Conservation (phyloP, 2,888 invertebrate species). For the Galerucella calmariensis region DNA sequence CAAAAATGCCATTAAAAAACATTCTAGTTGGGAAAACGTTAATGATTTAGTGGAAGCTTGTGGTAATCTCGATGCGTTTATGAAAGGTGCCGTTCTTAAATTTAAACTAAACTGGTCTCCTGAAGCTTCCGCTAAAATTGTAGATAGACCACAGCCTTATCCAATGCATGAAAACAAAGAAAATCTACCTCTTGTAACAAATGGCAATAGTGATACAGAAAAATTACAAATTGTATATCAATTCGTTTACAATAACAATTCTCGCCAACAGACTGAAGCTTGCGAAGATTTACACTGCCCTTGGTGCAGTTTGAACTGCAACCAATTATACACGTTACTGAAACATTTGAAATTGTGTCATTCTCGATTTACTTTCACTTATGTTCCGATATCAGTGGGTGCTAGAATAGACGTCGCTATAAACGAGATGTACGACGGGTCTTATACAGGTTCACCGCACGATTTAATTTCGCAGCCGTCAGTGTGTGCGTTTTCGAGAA, state of each 20-base stretch:
- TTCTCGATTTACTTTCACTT: constrained; percentile 92
- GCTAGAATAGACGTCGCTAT: constrained; percentile 95
- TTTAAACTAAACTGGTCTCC: constrained; percentile 87
- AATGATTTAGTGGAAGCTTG: constrained; percentile 66
- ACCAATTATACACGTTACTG: constrained; percentile 85
- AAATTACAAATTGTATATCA: constrained; percentile 91
- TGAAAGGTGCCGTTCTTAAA: constrained; percentile 78
- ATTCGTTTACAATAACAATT: constrained; percentile 95
- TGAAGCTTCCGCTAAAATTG: constrained; percentile 74
- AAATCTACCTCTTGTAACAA: constrained; percentile 58
- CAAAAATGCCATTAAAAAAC: constrained; percentile 74
- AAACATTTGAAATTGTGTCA: constrained; percentile 95
- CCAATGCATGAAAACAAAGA: constrained; percentile 63
- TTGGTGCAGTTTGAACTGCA: constrained; percentile 94
- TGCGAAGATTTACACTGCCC: constrained; percentile 94
- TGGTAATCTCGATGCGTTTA: constrained; percentile 63
- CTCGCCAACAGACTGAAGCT: constrained; percentile 94
- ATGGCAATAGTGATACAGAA: constrained; percentile 62
- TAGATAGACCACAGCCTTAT: constrained; percentile 74
- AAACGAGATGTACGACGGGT: constrained; percentile 94
- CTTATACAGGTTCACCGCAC: constrained; percentile 93
- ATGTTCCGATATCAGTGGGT: constrained; percentile 79
- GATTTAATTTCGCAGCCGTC: constrained; percentile 82
- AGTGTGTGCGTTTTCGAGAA: constrained; percentile 76
- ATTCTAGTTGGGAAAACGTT: constrained; percentile 78